phyloP scores from a whole-genome alignment of 2,797 vertebrate genomes.

The Halcyon leucocephala region DNA sequence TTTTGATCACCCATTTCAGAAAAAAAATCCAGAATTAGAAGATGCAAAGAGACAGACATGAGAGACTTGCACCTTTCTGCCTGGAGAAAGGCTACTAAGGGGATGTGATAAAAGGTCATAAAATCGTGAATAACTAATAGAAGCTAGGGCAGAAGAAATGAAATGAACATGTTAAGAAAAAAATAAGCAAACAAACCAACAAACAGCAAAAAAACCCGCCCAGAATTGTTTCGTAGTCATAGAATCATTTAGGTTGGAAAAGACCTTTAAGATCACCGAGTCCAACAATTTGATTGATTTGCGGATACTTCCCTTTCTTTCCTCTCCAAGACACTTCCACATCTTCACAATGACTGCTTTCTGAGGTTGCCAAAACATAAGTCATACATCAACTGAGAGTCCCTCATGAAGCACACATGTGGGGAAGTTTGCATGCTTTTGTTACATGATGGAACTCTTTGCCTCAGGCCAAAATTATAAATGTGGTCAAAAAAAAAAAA shows the following conservation, averaged over 20 bases:
- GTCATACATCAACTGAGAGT: not conserved
- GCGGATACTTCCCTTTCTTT: not conserved
- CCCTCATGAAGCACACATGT: not conserved
- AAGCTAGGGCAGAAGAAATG: not conserved
- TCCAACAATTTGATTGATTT: not conserved
- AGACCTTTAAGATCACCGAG: not conserved
- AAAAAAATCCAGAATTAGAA: not conserved
- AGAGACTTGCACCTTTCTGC: not conserved
- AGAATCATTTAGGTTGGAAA: not conserved
- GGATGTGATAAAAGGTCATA: not conserved
- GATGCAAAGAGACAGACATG: not conserved
- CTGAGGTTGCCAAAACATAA: slow-evolving; percentile 36
- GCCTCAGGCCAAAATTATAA: not conserved
- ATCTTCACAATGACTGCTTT: not conserved
- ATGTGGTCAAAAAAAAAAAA: not conserved
- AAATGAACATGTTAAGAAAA: not conserved
- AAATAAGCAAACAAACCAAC: not conserved
- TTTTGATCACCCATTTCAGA: not conserved
- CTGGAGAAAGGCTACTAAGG: not conserved
- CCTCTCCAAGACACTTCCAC: not conserved
- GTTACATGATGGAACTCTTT: not conserved
- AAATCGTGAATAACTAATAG: not conserved
- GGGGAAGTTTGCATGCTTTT: not conserved
- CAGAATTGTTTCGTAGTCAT: not conserved
- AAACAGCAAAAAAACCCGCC: not conserved